These are phyloP conservation scores for Neostethus bicornis DNA, from an alignment of 2,797 vertebrate species.

Conservation along the genomic window DNA sequence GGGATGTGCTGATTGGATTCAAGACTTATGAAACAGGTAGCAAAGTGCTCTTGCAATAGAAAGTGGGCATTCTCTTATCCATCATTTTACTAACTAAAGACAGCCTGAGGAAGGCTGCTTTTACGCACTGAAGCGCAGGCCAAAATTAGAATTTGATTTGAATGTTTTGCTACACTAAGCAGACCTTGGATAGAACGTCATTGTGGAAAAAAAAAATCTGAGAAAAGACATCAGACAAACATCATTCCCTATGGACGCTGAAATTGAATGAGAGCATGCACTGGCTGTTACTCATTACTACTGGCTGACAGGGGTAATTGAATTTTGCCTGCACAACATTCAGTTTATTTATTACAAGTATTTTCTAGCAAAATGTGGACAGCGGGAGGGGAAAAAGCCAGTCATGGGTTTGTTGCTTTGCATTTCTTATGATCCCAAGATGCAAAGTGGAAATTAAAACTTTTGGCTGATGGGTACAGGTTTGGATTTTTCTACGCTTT, in stretches of 20 bases:
- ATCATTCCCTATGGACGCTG: conserved; percentile 60
- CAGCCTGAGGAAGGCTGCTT: conserved; percentile 36
- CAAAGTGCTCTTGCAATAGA: conserved; percentile 13
- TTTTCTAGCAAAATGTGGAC: conserved; percentile 43
- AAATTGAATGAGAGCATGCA: conserved; percentile 77
- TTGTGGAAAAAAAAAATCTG: conserved; percentile 41
- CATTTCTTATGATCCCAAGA: conserved; percentile 16
- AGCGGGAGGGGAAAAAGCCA: conserved; percentile 16
- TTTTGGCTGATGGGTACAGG: neutral
- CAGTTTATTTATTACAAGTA: conserved; percentile 61
- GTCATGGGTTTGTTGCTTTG: conserved; percentile 16
- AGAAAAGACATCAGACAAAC: conserved; percentile 66
- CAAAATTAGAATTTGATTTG: conserved; percentile 71
- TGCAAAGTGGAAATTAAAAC: conserved; percentile 24
- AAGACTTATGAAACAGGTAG: conserved; percentile 28
- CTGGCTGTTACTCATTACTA: conserved; percentile 74
- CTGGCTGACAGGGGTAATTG: conserved; percentile 69
- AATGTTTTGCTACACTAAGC: conserved; percentile 64
- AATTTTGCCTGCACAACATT: conserved; percentile 68
- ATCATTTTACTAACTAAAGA: conserved; percentile 29
- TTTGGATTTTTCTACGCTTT: conserved; percentile 9
- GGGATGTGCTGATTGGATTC: conserved; percentile 24
- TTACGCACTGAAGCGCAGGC: conserved; percentile 58
- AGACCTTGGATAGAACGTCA: conserved; percentile 60
- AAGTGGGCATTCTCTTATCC: conserved; percentile 25